Evolutionary conservation across 64 coral and sea anemone genomes (phyloP).

Genomic region (Actinia equina): DNA sequence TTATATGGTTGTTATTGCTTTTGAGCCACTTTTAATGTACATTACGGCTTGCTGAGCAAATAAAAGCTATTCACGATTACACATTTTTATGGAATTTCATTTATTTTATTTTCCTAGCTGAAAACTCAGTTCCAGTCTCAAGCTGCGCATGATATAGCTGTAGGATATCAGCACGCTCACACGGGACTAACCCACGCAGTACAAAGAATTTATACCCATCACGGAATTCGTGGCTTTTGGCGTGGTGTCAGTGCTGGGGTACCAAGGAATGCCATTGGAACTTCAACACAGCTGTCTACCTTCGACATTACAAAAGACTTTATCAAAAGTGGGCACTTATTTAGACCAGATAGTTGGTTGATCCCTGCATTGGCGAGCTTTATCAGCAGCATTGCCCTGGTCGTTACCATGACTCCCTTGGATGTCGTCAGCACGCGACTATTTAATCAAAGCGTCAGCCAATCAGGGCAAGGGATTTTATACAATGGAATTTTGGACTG

Average conservation of each 20-base stretch:
- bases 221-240: constrained; percentile 74
- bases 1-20: no score
- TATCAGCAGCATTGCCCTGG: constrained; percentile 80
- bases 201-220: constrained; percentile 44
- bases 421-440: constrained; percentile 96
- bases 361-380: constrained; percentile 63
- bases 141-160: constrained; percentile 71
- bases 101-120: constrained; percentile 40
- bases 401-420: constrained; percentile 86
- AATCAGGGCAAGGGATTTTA: constrained; percentile 62
- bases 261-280: constrained; percentile 68
- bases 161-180: constrained; percentile 82
- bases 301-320: constrained; percentile 81
- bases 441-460: constrained; percentile 81
- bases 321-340: constrained; percentile 44
- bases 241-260: constrained; percentile 61
- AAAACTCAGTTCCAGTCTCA: constrained; percentile 93
- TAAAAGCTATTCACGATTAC: no score
- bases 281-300: constrained; percentile 79
- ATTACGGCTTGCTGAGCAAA: no score
- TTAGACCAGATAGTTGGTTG: constrained; percentile 63
- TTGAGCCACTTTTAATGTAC: no score
- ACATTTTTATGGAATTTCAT: not conserved
- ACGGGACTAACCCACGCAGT: constrained; percentile 54
- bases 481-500: constrained; percentile 90